These are phyloP conservation scores for Xestia rhomboidea DNA, from an alignment of 2,888 invertebrate genomes.

Conservation along the genomic window DNA sequence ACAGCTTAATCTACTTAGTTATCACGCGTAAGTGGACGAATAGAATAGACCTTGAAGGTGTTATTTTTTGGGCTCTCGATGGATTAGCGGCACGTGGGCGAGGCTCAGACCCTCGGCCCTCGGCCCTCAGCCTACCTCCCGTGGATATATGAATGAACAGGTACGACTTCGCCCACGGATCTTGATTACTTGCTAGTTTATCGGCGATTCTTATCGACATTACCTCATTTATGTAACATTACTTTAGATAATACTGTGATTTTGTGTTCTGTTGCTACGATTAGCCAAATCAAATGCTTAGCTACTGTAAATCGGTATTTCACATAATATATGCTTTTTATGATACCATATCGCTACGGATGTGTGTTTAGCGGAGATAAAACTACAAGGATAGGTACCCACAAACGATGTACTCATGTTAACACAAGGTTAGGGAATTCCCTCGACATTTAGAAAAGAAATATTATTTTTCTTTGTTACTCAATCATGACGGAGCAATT, in stretches of 20 bases:
- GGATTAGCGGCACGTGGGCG: slow-evolving; percentile 61
- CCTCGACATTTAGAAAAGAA: slow-evolving; percentile 41
- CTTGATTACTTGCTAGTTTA: slow-evolving; percentile 73
- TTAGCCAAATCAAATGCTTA: slow-evolving; percentile 3
- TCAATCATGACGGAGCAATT: slow-evolving; percentile 39
- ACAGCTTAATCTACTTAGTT: slow-evolving; percentile 35
- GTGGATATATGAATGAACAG: slow-evolving; percentile 79
- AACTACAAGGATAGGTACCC: slow-evolving; percentile 35
- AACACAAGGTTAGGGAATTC: slow-evolving; percentile 46
- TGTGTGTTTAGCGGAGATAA: slow-evolving; percentile 33
- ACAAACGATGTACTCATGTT: neutral
- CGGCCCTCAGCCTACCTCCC: slow-evolving; percentile 59
- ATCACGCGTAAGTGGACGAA: slow-evolving; percentile 46
- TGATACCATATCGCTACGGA: slow-evolving; percentile 37
- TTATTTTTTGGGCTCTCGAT: slow-evolving; percentile 49
- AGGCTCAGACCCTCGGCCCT: slow-evolving; percentile 35
- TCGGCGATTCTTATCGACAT: slow-evolving; percentile 68
- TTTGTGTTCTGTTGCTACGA: slow-evolving; percentile 20
- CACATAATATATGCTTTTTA: slow-evolving; percentile 15
- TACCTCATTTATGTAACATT: slow-evolving; percentile 59
- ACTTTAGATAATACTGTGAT: slow-evolving; percentile 33
- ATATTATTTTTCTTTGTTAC: slow-evolving; percentile 47
- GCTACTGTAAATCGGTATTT: slow-evolving; percentile 19
- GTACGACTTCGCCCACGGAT: slow-evolving; percentile 74
- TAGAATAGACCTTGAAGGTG: slow-evolving; percentile 50